Conservation (phyloP, 2,888 invertebrate genomes). For the Heteropelma amictum region DNA sequence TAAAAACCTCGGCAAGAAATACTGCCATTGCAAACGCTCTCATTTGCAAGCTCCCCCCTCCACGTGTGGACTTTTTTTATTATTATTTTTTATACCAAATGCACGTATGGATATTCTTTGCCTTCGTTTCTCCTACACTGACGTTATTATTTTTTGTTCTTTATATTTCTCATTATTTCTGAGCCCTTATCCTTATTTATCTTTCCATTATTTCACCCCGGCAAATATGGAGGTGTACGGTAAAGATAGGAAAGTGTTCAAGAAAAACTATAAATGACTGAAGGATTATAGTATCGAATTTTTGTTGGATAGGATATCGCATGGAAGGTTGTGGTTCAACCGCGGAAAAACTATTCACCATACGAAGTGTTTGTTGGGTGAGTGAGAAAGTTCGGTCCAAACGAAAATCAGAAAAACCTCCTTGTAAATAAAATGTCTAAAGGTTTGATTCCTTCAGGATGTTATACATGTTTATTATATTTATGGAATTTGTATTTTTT, state of each 20-base stretch:
- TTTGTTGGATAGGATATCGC: slow-evolving; percentile 13
- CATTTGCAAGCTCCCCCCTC: slow-evolving; percentile 69
- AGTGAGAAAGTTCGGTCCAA: too few species aligned
- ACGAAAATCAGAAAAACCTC: too few species aligned
- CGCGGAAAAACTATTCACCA: not conserved
- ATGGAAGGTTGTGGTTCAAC: slow-evolving; percentile 4
- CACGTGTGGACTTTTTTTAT: slow-evolving; percentile 45
- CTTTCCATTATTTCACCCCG: slow-evolving; percentile 59
- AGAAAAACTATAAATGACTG: slow-evolving; percentile 1
- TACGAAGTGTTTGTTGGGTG: too few species aligned
- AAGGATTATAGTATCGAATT: slow-evolving; percentile 9
- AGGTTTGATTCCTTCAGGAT: too few species aligned
- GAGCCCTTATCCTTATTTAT: slow-evolving; percentile 10
- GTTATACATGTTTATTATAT: too few species aligned
- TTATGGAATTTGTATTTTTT: too few species aligned
- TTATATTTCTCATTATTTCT: slow-evolving; percentile 55
- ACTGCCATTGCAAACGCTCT: slow-evolving; percentile 70
- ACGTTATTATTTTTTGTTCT: slow-evolving; percentile 58
- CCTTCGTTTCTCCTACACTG: slow-evolving; percentile 44
- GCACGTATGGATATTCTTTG: too few species aligned
- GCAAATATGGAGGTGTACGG: slow-evolving; percentile 59
- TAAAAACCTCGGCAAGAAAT: slow-evolving; percentile 73
- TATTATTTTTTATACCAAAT: too few species aligned
- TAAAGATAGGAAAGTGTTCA: not conserved
- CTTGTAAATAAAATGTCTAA: too few species aligned